A percentile compares a stretch with the other conserved stretches of the same genome.
These are phyloP conservation scores for Mystacornis crossleyi DNA, from an alignment of 2,113 vertebrate genomes.

Conservation along the genomic window DNA sequence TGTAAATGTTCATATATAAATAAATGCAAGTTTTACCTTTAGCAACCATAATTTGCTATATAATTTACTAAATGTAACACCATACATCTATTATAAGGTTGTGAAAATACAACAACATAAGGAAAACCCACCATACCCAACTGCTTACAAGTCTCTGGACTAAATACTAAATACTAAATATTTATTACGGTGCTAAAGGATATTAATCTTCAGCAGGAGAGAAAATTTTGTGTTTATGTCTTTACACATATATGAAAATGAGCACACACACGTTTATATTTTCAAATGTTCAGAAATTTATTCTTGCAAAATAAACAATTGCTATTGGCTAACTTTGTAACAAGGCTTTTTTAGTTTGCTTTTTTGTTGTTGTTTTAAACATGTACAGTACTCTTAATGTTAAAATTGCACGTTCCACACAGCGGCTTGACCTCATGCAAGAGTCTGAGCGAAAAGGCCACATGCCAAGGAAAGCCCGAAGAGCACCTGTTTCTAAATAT, in stretches of 20 bases:
- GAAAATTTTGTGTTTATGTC: neutral
- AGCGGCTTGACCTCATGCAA: neutral
- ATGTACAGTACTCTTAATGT: neutral
- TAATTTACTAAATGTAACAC: neutral
- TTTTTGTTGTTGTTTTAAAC: neutral
- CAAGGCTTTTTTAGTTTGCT: neutral
- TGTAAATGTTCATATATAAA: neutral
- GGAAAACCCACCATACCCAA: neutral
- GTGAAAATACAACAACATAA: neutral
- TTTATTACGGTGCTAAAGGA: neutral
- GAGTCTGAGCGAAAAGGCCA: neutral
- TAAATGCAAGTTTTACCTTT: neutral
- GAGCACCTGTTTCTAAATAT: neutral
- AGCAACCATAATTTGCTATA: neutral
- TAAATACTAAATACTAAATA: neutral
- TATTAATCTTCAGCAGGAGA: neutral
- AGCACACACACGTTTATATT: neutral
- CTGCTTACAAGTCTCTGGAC: neutral
- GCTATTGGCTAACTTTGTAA: neutral
- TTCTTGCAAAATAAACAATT: constrained; percentile 35
- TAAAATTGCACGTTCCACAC: neutral
- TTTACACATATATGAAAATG: neutral
- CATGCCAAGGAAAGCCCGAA: neutral
- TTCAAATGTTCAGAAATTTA: constrained; percentile 1
- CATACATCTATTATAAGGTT: neutral